A percentile compares a stretch with the other conserved stretches of the same genome.
These are phyloP conservation scores for Thunnus albacares DNA, from an alignment of 2,797 vertebrate species.

Conservation along the genomic window DNA sequence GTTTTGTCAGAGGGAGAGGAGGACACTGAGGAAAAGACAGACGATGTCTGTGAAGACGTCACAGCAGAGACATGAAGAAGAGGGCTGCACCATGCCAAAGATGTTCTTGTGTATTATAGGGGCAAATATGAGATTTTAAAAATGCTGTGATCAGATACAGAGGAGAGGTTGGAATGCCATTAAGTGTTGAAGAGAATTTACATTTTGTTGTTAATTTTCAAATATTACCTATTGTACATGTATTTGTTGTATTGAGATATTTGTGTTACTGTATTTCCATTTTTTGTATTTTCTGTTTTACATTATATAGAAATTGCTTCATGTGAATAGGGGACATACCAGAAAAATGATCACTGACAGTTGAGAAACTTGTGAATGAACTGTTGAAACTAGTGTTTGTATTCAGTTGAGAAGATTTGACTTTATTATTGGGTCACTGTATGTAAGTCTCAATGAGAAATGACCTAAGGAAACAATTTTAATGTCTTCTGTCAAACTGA, in stretches of 20 bases:
- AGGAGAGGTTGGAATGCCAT: no score
- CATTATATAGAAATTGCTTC: background rate
- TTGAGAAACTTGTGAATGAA: background rate
- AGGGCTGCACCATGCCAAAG: background rate
- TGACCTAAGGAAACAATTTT: background rate
- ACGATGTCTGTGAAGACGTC: no score
- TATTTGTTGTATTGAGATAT: no score
- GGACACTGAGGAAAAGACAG: no score
- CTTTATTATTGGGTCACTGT: no score
- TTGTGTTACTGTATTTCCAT: background rate
- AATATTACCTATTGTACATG: background rate
- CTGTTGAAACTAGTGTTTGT: background rate
- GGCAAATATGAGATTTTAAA: no score
- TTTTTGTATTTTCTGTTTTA: background rate
- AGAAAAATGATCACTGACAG: background rate
- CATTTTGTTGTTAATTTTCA: no score
- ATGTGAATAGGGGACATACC: background rate
- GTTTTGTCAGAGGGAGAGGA: no score
- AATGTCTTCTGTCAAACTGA: background rate
- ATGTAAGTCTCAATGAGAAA: background rate
- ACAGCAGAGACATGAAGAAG: background rate
- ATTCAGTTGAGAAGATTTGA: background rate
- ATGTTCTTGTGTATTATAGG: no score
- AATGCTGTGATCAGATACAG: no score
- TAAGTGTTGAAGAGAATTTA: no score